Evolutionary conservation across 2,797 vertebrate species (phyloP).

Genomic region (Eupleurogrammus muticus): DNA sequence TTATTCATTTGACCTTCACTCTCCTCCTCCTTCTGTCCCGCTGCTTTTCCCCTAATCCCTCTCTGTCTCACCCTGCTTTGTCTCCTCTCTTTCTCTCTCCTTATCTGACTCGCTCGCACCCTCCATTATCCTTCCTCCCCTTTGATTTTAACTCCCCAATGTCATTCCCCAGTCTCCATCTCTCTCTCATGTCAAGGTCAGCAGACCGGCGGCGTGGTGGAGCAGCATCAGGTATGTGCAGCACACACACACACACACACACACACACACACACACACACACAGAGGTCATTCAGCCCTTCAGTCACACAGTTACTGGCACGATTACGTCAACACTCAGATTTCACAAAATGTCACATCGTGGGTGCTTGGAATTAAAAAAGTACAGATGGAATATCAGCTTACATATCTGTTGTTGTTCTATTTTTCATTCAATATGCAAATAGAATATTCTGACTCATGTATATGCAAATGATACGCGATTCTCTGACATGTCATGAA

Average conservation of each 20-base stretch:
- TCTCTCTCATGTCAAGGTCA: slow-evolving; percentile 65
- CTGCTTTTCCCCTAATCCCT: slow-evolving; percentile 42
- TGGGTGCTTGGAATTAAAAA: slow-evolving; percentile 13
- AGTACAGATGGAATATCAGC: slow-evolving; percentile 43
- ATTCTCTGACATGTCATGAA: slow-evolving; percentile 46
- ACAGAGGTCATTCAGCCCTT: slow-evolving; percentile 56
- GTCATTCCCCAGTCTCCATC: slow-evolving; percentile 15
- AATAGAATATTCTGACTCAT: slow-evolving; percentile 48
- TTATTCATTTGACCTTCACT: slow-evolving; percentile 54
- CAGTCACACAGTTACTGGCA: slow-evolving; percentile 33
- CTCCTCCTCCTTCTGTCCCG: slow-evolving; percentile 16
- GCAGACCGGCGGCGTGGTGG: slow-evolving; percentile 40
- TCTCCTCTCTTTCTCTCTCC: slow-evolving; percentile 29
- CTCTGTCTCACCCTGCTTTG: slow-evolving; percentile 22
- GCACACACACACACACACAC: no score
- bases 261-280: no score
- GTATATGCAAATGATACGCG: slow-evolving; percentile 52
- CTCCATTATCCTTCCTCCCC: slow-evolving; percentile 44
- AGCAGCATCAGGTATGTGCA: slow-evolving; percentile 64
- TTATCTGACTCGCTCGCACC: slow-evolving; percentile 45
- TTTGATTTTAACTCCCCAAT: slow-evolving; percentile 57
- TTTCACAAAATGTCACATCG: slow-evolving; percentile 8
- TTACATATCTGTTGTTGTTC: slow-evolving; percentile 26
- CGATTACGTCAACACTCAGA: background rate
- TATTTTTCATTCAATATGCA: slow-evolving; percentile 15